A percentile compares a stretch with the other conserved stretches of the same genome.
phyloP scores from a whole-genome alignment of 2,113 vertebrate genomes.

The Aspidoscelis tigris region DNA sequence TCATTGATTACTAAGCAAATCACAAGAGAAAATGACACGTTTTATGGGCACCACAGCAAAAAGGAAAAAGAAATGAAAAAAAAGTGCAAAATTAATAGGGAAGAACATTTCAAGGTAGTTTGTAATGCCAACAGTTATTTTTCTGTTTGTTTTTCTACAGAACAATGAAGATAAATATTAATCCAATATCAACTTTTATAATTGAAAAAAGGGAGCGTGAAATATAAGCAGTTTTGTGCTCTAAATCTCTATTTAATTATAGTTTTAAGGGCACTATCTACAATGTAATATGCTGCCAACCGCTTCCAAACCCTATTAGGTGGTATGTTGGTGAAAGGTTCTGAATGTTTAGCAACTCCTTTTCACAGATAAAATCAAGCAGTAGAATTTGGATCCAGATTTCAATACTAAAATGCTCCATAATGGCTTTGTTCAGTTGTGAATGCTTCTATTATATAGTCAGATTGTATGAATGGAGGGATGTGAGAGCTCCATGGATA shows the following conservation, averaged over 20 bases:
- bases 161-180: constrained; percentile 71
- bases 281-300: constrained; percentile 31
- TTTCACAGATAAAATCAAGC: neutral
- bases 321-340: neutral
- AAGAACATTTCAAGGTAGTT: constrained; percentile 57
- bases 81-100: constrained; percentile 67
- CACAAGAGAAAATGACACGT: constrained; percentile 48
- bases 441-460: neutral
- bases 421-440: neutral
- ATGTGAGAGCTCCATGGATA: no score
- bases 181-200: constrained; percentile 48
- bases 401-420: neutral
- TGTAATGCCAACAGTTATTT: constrained; percentile 66
- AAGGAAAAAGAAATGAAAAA: neutral
- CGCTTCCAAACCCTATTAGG: neutral
- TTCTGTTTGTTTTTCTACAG: constrained; percentile 57
- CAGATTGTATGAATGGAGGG: neutral
- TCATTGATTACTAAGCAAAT: constrained; percentile 62
- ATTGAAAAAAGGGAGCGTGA: constrained; percentile 57
- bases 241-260: constrained; percentile 38
- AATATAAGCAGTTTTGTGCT: constrained; percentile 46
- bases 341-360: neutral
- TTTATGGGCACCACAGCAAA: constrained; percentile 38
- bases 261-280: constrained; percentile 30
- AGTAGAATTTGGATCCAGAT: neutral